These are phyloP conservation scores for Acarapis woodi DNA, from an alignment of 1,140 invertebrate genomes.

Conservation along the genomic window DNA sequence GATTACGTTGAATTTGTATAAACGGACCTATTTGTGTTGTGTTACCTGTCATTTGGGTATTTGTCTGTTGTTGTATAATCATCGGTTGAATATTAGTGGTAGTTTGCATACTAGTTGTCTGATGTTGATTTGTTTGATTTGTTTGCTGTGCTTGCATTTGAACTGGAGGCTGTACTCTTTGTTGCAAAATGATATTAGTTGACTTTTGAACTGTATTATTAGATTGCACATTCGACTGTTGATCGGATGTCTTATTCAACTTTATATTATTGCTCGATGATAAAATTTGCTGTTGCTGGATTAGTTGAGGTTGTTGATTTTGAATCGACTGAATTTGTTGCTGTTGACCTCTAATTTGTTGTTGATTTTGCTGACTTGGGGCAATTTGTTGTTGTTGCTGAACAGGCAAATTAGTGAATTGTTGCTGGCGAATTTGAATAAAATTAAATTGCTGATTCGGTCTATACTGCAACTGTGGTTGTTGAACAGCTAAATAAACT, in stretches of 20 bases:
- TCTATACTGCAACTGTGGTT: conserved; percentile 1
- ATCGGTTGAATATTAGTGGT: conserved; percentile 7
- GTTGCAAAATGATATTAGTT: conserved; percentile 3
- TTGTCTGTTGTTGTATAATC: not conserved
- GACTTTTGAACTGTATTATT: conserved; percentile 1
- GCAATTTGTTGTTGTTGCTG: conserved; percentile 8
- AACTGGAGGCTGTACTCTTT: conserved; percentile 7
- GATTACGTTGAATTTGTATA: not conserved
- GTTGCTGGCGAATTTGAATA: conserved; percentile 3
- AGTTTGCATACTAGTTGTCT: conserved; percentile 5
- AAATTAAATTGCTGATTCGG: conserved; percentile 6
- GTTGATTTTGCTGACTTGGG: conserved; percentile 11
- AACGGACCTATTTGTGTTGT: not conserved
- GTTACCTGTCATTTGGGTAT: not conserved
- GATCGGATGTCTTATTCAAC: not conserved
- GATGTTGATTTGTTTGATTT: conserved; percentile 1
- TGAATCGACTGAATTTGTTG: conserved; percentile 6
- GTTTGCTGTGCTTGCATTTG: conserved; percentile 6
- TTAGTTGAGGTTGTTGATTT: conserved; percentile 2
- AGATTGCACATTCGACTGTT: not conserved
- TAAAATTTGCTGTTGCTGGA: no score
- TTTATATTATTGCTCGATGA: no score
- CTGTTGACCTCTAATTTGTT: conserved; percentile 9
- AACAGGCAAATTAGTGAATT: not conserved
- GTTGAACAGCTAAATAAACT: conserved; percentile 1